These are phyloP conservation scores for Myripristis murdjan DNA, from an alignment of 2,797 vertebrate genomes.

Conservation along the genomic window DNA sequence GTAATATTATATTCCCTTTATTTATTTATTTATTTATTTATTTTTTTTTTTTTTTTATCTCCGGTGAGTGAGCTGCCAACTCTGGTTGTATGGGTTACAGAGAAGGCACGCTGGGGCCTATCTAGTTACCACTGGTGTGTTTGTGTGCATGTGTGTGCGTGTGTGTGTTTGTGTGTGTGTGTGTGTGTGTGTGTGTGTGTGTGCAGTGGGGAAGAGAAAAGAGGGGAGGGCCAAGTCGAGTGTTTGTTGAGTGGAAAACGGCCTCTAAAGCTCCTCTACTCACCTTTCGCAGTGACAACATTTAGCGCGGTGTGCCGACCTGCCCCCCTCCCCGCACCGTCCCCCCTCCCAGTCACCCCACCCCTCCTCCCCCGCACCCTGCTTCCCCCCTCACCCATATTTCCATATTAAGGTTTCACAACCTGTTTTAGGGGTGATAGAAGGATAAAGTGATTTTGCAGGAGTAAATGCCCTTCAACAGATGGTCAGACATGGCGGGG, in stretches of 20 bases:
- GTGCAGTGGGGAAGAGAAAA: not conserved
- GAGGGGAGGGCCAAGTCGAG: constrained; percentile 24
- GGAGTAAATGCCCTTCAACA: constrained; percentile 87
- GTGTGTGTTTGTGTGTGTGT: constrained; percentile 9
- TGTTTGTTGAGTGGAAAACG: constrained; percentile 88
- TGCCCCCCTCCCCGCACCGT: not conserved
- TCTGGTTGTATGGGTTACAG: constrained; percentile 71
- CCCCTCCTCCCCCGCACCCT: not conserved
- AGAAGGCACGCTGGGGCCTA: constrained; percentile 58
- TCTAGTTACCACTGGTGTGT: constrained; percentile 72
- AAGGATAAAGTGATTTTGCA: constrained; percentile 85
- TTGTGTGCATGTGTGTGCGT: constrained; percentile 29
- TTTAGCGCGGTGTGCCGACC: constrained; percentile 76
- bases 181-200: constrained; percentile 13
- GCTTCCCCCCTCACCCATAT: constrained; percentile 55
- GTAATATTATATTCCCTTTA: constrained; percentile 65
- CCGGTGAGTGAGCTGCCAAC: constrained; percentile 69
- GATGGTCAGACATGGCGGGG: constrained; percentile 83
- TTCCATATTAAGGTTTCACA: constrained; percentile 80
- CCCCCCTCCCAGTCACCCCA: not conserved
- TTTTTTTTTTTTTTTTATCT: constrained; percentile 57
- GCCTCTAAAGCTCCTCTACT: constrained; percentile 84
- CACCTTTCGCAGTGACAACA: constrained; percentile 88
- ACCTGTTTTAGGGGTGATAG: constrained; percentile 76
- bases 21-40: no score